Percentiles rank a stretch among this genome's conserved stretches.
Conservation (phyloP, 2,113 vertebrate species). For the Gambusia affinis region DNA sequence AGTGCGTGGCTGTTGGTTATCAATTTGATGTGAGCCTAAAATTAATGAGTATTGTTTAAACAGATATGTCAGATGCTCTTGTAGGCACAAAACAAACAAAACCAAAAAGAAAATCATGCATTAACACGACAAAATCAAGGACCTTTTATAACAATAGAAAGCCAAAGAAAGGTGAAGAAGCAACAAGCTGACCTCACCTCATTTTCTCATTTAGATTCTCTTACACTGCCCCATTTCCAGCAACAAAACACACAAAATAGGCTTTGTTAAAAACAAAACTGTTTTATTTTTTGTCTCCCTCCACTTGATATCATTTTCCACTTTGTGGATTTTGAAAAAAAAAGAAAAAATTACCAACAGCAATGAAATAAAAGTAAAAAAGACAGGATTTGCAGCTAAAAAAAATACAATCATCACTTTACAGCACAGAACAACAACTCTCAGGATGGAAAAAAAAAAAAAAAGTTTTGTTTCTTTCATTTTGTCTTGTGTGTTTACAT, state of each 20-base stretch:
- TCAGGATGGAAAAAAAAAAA: constrained; percentile 70
- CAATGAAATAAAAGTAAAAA: constrained; percentile 56
- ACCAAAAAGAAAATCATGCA: constrained; percentile 21
- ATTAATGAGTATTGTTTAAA: constrained; percentile 25
- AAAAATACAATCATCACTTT: constrained; percentile 66
- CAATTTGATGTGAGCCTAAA: constrained; percentile 10
- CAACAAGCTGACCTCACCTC: constrained; percentile 33
- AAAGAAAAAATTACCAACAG: constrained; percentile 44
- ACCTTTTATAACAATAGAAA: constrained; percentile 50
- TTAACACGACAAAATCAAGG: constrained; percentile 34
- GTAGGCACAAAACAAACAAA: constrained; percentile 8
- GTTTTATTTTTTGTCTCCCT: constrained; percentile 73
- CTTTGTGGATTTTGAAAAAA: constrained; percentile 73
- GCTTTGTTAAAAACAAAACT: constrained; percentile 80
- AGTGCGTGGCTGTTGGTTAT: constrained; percentile 7
- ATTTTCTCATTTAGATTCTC: constrained; percentile 47
- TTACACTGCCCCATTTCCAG: not conserved
- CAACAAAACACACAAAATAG: constrained; percentile 58
- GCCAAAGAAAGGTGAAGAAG: constrained; percentile 23
- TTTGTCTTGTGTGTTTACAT: constrained; percentile 36
- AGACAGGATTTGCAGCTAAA: constrained; percentile 54
- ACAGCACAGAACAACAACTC: constrained; percentile 68
- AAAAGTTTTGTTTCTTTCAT: constrained; percentile 53
- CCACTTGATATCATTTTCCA: constrained; percentile 72
- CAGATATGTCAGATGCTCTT: constrained; percentile 14